phyloP scores from a whole-genome alignment of 2,888 invertebrate species.

The Druceiella hillmani region DNA sequence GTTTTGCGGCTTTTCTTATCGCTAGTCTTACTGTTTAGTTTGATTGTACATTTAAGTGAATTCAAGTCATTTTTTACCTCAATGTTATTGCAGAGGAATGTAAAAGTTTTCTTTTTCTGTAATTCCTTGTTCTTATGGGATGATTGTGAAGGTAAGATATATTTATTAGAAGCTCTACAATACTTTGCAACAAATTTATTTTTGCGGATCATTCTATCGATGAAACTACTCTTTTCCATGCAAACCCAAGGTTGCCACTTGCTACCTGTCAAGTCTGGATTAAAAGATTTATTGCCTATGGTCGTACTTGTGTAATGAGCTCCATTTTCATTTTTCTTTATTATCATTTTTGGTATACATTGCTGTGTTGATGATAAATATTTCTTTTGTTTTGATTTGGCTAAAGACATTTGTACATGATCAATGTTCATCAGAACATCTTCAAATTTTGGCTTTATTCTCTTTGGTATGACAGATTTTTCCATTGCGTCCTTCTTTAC shows the following conservation, averaged over 20 bases:
- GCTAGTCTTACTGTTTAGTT: constrained; percentile 31
- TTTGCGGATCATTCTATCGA: constrained; percentile 44
- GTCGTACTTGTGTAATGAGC: constrained; percentile 45
- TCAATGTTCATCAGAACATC: constrained; percentile 50
- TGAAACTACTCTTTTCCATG: constrained; percentile 40
- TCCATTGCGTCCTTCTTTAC: constrained; percentile 18
- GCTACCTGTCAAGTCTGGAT: constrained; percentile 45
- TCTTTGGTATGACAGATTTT: constrained; percentile 31
- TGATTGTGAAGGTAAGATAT: constrained; percentile 40
- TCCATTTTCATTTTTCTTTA: constrained; percentile 44
- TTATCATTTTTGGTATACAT: constrained; percentile 44
- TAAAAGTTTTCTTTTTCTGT: too few relatives aligned
- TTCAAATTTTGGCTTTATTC: constrained; percentile 47
- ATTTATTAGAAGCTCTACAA: constrained; percentile 38
- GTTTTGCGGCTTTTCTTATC: background rate
- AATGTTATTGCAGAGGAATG: too few relatives aligned
- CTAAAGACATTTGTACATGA: constrained; percentile 43
- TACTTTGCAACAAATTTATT: constrained; percentile 40
- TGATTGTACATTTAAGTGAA: constrained; percentile 44
- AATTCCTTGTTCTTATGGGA: too few relatives aligned
- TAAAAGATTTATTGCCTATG: constrained; percentile 30
- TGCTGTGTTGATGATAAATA: too few relatives aligned
- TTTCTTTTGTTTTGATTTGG: constrained; percentile 37
- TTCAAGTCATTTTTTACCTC: constrained; percentile 16
- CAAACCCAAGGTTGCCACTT: constrained; percentile 53